Percentiles rank a stretch among this genome's conserved stretches.
Conservation (phyloP, 2,888 invertebrate species). For the Eupithecia pulchellata region DNA sequence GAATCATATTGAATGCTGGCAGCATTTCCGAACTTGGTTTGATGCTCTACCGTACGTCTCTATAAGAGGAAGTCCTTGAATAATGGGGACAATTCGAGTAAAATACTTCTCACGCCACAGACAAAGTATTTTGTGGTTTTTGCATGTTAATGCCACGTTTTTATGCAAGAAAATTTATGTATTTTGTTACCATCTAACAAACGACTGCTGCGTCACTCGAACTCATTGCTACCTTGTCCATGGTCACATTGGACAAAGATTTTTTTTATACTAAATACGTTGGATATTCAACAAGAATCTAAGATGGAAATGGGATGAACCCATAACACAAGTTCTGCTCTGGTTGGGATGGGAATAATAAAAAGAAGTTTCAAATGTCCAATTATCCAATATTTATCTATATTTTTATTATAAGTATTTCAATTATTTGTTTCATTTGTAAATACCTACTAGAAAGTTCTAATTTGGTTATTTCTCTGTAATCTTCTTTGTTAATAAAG, state of each 20-base stretch:
- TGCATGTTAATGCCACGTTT: conserved; percentile 7
- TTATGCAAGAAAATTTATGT: conserved; percentile 4
- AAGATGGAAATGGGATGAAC: background rate
- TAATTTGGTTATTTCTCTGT: too few species aligned
- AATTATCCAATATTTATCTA: too few species aligned
- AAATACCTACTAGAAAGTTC: too few species aligned
- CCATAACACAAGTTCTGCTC: background rate
- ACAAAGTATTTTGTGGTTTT: conserved; percentile 3
- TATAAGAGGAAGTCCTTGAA: background rate
- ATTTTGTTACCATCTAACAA: background rate
- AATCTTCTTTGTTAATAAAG: too few species aligned
- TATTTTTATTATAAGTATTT: too few species aligned
- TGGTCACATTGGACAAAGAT: background rate
- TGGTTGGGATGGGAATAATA: background rate
- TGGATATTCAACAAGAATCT: background rate
- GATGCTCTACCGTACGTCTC: background rate
- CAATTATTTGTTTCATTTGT: too few species aligned
- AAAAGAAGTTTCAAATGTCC: too few species aligned
- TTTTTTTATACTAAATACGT: background rate
- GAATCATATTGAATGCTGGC: too few species aligned
- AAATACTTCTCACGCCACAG: conserved; percentile 10
- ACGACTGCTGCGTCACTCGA: background rate
- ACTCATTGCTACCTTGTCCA: background rate
- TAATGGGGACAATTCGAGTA: background rate
- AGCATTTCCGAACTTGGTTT: background rate